phyloP scores from a whole-genome alignment of 2,888 invertebrate species.

The Clepsis dumicolana region DNA sequence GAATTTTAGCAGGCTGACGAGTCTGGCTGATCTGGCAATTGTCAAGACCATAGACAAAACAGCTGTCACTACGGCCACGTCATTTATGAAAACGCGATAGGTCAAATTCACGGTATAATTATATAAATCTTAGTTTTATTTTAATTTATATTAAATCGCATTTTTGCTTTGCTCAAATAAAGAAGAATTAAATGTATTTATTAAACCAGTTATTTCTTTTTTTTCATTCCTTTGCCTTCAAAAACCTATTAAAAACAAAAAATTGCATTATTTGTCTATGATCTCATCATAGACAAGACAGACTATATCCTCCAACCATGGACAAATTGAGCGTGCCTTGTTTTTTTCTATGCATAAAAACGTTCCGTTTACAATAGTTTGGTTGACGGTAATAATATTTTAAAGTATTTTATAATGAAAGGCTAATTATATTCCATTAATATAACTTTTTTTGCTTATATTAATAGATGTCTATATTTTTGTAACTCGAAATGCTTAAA shows the following conservation, averaged over 20 bases:
- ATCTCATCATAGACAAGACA: constrained; percentile 34
- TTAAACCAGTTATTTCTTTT: background rate
- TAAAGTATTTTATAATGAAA: background rate
- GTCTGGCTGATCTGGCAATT: constrained; percentile 84
- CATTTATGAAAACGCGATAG: constrained; percentile 74
- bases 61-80: constrained; percentile 83
- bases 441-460: background rate
- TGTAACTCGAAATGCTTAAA: background rate
- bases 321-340: constrained; percentile 43
- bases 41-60: constrained; percentile 77
- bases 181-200: background rate
- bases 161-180: background rate
- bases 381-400: background rate
- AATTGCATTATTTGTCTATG: constrained; percentile 27
- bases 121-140: background rate
- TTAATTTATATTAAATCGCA: background rate
- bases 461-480: background rate
- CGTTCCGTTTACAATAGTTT: constrained; percentile 42
- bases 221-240: constrained; percentile 13
- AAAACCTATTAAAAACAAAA: constrained; percentile 12
- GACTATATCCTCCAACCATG: constrained; percentile 16
- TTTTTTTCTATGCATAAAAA: constrained; percentile 40
- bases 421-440: background rate
- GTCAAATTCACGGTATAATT: background rate
- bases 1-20: constrained; percentile 60